Base-by-base conservation (phyloP, 2,113 vertebrate species). In the Sceloporus undulatus region DNA sequence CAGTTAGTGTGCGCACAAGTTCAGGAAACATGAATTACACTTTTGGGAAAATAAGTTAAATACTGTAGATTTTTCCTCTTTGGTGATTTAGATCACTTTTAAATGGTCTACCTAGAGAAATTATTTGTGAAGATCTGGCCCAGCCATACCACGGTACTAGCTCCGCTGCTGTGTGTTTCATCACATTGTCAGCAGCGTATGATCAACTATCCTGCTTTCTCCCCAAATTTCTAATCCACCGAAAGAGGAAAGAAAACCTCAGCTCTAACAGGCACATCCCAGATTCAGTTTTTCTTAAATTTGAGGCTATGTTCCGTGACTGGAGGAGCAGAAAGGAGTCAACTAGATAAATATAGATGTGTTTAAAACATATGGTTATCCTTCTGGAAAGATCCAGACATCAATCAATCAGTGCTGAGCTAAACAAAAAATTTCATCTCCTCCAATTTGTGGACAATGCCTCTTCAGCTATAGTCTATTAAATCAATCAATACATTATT, bases 401-500 rank as follows among this genome's bases (percentile, higher is more conserved):
- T 18, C 10, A 13, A 85, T 18, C 10, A 13, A 85, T 76, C 34
- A 27, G n/a, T 1, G 13, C 71, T 62, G 83, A 27, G 34, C 73
- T 76, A 74, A 59, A 85, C 76, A 87, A 79, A 89, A 10, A 84
- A 83, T 75, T 73, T 87, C 76, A 54, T 82, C 48, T 89, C 89
- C 40, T 75, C 84, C 84, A 87, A 34, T 48, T 82, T 87, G 34
- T n/a, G 88, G 89, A 84, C 77, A 68, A 65, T 84, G 40, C 70
- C 80, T 80, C 87, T 86, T 87, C 66, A 5, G 21, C 90, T 82
- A 89, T 90, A 25, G 52, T 87, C 91, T 87, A 62, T 76, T 85
- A 90, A 71, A 42, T 88, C 27, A 91, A 90, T 66, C 85, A 90
- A 90, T 27, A 87, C 79, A 92, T 74, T 9, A n/a, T 88, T 87